Conservation (phyloP, 2,113 vertebrate genomes). For the Prunella fulvescens region DNA sequence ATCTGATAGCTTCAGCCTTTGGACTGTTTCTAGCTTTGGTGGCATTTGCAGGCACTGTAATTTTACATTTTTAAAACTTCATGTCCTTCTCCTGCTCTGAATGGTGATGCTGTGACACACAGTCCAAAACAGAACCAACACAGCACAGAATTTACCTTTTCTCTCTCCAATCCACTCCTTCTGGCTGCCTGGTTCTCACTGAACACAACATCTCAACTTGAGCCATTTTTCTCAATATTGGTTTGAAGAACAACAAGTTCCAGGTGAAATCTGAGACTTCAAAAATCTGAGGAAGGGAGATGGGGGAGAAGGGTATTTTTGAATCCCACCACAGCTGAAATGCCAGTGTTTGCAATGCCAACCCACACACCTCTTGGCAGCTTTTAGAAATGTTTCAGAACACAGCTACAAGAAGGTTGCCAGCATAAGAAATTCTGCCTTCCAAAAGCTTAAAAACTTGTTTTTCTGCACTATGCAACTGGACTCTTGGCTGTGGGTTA, state of each 20-base stretch:
- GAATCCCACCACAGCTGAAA: neutral
- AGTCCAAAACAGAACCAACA: neutral
- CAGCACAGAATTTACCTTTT: neutral
- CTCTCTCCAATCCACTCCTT: neutral
- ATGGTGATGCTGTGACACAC: no score
- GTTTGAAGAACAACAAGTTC: neutral
- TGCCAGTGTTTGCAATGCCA: slow-evolving; percentile 2
- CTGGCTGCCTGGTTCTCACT: neutral
- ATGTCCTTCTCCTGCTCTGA: neutral
- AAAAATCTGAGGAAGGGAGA: neutral
- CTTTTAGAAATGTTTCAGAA: neutral
- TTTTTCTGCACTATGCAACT: neutral
- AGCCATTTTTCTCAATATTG: neutral
- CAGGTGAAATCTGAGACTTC: neutral
- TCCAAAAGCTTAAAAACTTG: neutral
- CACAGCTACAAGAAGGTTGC: neutral
- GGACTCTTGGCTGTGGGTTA: neutral
- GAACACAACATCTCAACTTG: neutral
- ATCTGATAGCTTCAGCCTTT: neutral
- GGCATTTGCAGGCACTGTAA: neutral
- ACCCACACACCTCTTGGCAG: neutral
- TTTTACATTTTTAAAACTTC: neutral
- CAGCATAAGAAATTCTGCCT: neutral
- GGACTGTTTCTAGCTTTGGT: neutral
- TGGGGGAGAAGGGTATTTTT: neutral